A percentile compares a stretch with the other conserved stretches of the same genome.
Conservation (phyloP, 1,140 invertebrate genomes). For the Odontomachus brunneus region DNA sequence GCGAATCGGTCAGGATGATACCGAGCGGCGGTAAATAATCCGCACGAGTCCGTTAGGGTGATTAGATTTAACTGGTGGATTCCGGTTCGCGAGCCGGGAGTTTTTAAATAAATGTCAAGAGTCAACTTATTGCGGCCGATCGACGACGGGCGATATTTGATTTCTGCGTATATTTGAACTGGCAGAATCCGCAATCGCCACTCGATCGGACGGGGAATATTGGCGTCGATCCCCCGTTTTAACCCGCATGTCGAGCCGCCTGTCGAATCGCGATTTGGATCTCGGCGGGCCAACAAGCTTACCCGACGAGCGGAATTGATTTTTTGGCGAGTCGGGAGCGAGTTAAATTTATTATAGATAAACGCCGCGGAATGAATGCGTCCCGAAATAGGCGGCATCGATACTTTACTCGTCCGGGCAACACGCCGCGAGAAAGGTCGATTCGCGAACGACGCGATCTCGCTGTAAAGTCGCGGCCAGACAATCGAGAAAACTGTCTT, state of each 20-base stretch:
- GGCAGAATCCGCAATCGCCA: conserved; percentile 39
- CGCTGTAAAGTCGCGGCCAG: background rate
- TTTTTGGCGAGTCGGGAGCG: background rate
- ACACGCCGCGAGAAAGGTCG: conserved; percentile 22
- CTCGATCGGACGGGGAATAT: conserved; percentile 44
- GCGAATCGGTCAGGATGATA: background rate
- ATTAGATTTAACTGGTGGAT: conserved; percentile 15
- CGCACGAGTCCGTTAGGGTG: background rate
- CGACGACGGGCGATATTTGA: conserved; percentile 53
- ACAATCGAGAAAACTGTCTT: conserved; percentile 5
- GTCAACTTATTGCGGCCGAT: conserved; percentile 44
- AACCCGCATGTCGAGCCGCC: background rate
- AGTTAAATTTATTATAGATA: conserved; percentile 55
- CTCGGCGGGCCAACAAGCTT: background rate
- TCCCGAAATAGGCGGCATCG: conserved; percentile 33
- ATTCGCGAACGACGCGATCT: conserved; percentile 5
- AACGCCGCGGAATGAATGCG: background rate
- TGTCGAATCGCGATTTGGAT: conserved; percentile 14
- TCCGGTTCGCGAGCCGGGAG: background rate
- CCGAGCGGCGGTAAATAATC: conserved; percentile 24
- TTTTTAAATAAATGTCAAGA: conserved; percentile 61
- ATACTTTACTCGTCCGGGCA: conserved; percentile 38
- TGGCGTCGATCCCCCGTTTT: conserved; percentile 27
- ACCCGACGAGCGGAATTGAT: conserved; percentile 11
- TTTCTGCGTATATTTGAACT: conserved; percentile 57